Evolutionary conservation across 2,797 vertebrate species (phyloP).

Genomic region (Acridotheres tristis): DNA sequence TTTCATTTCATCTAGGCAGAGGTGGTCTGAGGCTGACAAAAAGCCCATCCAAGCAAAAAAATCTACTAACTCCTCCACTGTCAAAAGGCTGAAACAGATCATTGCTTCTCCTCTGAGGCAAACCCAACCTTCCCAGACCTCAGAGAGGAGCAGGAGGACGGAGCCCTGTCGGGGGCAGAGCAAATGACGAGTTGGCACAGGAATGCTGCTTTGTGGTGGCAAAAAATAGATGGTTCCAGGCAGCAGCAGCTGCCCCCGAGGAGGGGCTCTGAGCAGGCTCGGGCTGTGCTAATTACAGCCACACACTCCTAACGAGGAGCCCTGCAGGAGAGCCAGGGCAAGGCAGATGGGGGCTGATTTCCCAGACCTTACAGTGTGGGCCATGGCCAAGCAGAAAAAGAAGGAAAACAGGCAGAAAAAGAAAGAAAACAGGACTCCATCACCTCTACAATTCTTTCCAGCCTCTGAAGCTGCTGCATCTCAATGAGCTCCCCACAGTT

Average conservation of each 20-base stretch:
- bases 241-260: conserved; percentile 46
- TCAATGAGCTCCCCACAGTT: neutral
- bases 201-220: neutral
- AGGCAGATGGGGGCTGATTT: neutral
- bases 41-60: neutral
- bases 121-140: neutral
- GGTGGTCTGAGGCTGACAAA: neutral
- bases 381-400: neutral
- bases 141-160: neutral
- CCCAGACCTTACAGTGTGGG: neutral
- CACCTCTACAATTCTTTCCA: neutral
- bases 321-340: neutral
- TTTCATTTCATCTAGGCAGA: neutral
- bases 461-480: neutral
- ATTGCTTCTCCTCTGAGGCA: neutral
- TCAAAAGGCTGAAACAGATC: neutral
- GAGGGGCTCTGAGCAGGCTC: neutral
- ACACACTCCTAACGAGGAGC: neutral
- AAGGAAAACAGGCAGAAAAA: neutral
- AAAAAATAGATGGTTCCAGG: neutral
- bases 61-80: neutral
- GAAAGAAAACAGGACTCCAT: neutral
- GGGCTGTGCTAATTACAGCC: conserved; percentile 18
- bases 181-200: neutral
- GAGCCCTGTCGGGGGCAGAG: neutral